Evolutionary conservation across 1,140 invertebrate genomes (phyloP), one percentile per base, ranked within the genome.

Genomic region (Paracyclopina nana): DNA sequence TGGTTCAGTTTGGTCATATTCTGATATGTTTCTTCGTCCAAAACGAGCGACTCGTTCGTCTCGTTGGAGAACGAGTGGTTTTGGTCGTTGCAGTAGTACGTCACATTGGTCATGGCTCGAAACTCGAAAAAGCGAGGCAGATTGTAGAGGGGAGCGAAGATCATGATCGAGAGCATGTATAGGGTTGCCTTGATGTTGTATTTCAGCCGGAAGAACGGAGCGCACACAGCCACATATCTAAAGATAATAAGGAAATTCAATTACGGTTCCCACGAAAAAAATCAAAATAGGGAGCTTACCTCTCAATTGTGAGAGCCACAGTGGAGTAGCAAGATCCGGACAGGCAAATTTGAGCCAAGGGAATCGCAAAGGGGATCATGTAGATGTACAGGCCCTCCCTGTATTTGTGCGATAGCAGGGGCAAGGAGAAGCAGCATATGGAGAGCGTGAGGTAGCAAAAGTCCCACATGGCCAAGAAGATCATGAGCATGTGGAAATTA

Each of bases 131-230:
- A 38, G 14, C 34, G 14, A 2, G 34, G 34, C 34, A 38, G 20
- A 38, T 38, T 38, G 9, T 38, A 38, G 34, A 38, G 34, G 5
- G 34, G 34, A 38, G 34, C 34, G n/a, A 38, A n/a, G 20, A 38
- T 38, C 34, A 38, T 16, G 20, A 38, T 38, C 34, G 34, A 20
- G n/a, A 38, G 20, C 5, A 38, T 9, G 8, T 38, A 38, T 20
- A 38, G 14, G n/a, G n/a, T 2, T 20, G 20, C 14, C 20, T 38
- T 38, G 34, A 38, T 38, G 20, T 38, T 38, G 9, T 38, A 20
- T 38, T 20, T 38, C 9, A 38, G 34, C 20, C 34, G 34, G 34
- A 38, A 38, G 34, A 38, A 38, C 20, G 34, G 34, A 38, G 20
- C 20, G 8, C 34, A 38, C 34, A 38, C 34, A 2, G 34, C 34